A percentile compares a stretch with the other conserved stretches of the same genome.
Evolutionary conservation across 2,888 invertebrate species (phyloP).

Genomic region (Phragmatobia fuliginosa): DNA sequence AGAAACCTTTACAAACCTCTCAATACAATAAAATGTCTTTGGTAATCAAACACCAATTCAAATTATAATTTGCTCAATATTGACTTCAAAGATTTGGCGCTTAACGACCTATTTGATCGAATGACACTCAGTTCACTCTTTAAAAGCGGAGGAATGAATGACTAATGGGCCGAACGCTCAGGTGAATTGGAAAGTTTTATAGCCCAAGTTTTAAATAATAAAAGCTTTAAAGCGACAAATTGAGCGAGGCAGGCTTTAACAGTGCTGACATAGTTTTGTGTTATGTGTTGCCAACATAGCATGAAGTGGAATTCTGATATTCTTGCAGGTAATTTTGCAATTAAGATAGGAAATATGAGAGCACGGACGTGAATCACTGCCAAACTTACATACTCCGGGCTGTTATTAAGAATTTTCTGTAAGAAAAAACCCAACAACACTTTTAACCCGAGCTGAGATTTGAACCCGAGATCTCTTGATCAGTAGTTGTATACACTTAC

Average conservation of each 20-base stretch:
- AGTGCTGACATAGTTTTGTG: neutral
- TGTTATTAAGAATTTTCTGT: no score
- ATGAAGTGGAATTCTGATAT: neutral
- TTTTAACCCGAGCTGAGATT: no score
- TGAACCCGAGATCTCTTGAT: no score
- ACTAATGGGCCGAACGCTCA: neutral
- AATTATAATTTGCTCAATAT: neutral
- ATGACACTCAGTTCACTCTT: neutral
- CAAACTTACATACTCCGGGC: no score
- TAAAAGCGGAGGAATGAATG: neutral
- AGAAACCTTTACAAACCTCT: neutral
- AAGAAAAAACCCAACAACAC: no score
- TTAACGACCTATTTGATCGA: neutral
- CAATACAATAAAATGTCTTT: neutral
- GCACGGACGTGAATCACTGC: no score
- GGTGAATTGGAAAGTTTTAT: neutral
- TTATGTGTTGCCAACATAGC: no score
- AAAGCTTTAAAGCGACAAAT: neutral
- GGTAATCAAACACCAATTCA: neutral
- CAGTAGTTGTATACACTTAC: no score
- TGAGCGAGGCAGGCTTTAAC: neutral
- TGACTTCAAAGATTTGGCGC: neutral
- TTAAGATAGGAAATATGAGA: neutral
- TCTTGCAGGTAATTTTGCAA: neutral
- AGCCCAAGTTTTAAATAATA: neutral